Evolutionary conservation across 1,140 invertebrate species (phyloP).

Genomic region (Panagrolaimus sp.): DNA sequence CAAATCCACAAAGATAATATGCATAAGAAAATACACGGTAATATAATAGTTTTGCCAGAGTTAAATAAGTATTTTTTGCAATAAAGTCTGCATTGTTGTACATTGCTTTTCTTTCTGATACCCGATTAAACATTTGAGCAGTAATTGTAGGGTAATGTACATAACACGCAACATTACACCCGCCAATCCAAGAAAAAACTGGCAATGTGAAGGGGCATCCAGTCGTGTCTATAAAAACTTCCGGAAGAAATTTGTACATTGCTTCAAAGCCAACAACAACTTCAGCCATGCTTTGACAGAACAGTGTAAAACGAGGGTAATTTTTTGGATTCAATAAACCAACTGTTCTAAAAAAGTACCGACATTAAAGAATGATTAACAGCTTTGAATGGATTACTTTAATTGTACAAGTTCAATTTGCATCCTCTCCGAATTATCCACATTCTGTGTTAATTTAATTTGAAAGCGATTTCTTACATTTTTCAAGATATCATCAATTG

Average conservation of each 20-base stretch:
- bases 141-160: constrained; percentile 96
- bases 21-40: constrained; percentile 82
- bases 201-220: constrained; percentile 89
- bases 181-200: constrained; percentile 74
- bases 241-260: constrained; percentile 68
- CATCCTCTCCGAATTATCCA: too few species aligned
- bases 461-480: constrained; percentile 62
- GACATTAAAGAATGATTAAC: neutral
- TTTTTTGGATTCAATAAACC: constrained; percentile 74
- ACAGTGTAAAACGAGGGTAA: constrained; percentile 85
- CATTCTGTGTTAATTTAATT: constrained; percentile 51
- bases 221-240: constrained; percentile 90
- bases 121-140: constrained; percentile 66
- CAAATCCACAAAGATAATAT: constrained; percentile 77
- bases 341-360: constrained; percentile 60
- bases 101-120: constrained; percentile 57
- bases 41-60: constrained; percentile 76
- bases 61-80: constrained; percentile 75
- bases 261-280: constrained; percentile 77
- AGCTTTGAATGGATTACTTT: neutral
- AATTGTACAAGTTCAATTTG: constrained; percentile 20
- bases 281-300: constrained; percentile 76
- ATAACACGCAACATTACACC: constrained; percentile 75
- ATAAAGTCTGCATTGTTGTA: constrained; percentile 82
- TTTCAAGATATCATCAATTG: constrained; percentile 46